Conservation (phyloP, 2,888 invertebrate genomes). For the Ophion obscuratus region DNA sequence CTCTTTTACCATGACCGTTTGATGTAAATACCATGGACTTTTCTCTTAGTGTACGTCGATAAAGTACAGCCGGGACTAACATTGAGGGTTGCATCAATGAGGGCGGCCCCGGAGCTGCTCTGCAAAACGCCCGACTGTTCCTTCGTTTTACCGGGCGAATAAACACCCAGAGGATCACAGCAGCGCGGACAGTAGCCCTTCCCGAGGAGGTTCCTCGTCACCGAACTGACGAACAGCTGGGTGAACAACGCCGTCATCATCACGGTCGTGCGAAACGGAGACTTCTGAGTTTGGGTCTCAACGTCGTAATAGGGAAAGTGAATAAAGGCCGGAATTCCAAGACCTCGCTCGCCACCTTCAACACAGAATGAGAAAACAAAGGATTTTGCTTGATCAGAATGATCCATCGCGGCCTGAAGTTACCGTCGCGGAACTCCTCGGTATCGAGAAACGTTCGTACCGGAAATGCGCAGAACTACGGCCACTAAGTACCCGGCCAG, state of each 20-base stretch:
- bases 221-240: conserved; percentile 85
- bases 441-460: conserved; percentile 69
- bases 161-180: conserved; percentile 81
- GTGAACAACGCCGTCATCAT: conserved; percentile 87
- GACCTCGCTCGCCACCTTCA: conserved; percentile 86
- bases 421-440: not conserved
- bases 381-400: conserved; percentile 19
- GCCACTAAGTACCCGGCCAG: conserved; percentile 86
- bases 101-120: conserved; percentile 81
- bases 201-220: conserved; percentile 81
- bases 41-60: not conserved
- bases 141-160: conserved; percentile 80
- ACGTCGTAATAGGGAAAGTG: conserved; percentile 86
- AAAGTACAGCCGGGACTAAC: conserved; percentile 70
- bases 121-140: conserved; percentile 80
- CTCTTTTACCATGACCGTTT: too few species aligned
- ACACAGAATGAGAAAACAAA: too few species aligned
- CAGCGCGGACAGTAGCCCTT: conserved; percentile 80
- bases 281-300: conserved; percentile 85
- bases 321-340: conserved; percentile 86
- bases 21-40: too few species aligned
- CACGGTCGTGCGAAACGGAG: conserved; percentile 88
- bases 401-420: not conserved
- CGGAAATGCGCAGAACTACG: conserved; percentile 84
- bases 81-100: conserved; percentile 80